Evolutionary conservation across 2,888 invertebrate genomes (phyloP), one percentile per base, ranked within the genome.

Genomic region (Lithophane leautieri): DNA sequence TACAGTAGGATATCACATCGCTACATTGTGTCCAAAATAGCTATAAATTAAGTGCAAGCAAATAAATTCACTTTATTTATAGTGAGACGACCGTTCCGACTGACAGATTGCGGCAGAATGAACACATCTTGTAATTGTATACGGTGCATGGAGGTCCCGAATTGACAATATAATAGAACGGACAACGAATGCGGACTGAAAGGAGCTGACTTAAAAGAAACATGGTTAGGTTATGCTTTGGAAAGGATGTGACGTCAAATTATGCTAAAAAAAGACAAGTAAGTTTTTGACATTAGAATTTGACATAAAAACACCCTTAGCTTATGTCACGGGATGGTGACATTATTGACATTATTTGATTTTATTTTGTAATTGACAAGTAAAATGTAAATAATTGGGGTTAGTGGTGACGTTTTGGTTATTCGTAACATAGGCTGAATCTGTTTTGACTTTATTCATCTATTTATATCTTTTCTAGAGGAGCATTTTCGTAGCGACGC

Each of bases 111-210:
- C 88, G 85, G 90, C 84, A 83, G 92, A 91, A 95, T 95, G 95
- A 95, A 95, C 95, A 95, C 95, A 93, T 96, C 94, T 93, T 92
- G 95, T 95, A 95, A 95, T 94, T 91, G 94, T 94, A 95, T 93
- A 94, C 94, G 87, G 88, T 85, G 88, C 89, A 79, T 82, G 94
- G 93, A 88, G 94, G 94, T 94, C 92, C 90, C 89, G 86, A 93
- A 94, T 94, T 95, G 95, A 96, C 95, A 91, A 90, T 94, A 95
- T 95, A 96, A 95, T 96, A 95, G 94, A 90, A 87, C 84, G 79
- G 81, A 65, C 80, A 76, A 73, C 73, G 81, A 80, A 87, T 80
- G 79, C 83, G 80, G 76, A 71, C 81, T 83, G 86, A 85, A 87
- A 79, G 68, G 70, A 78, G 60, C 74, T 78, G 70, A 79, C 75